phyloP scores from a whole-genome alignment of 2,797 vertebrate genomes.

The Anguilla anguilla region DNA sequence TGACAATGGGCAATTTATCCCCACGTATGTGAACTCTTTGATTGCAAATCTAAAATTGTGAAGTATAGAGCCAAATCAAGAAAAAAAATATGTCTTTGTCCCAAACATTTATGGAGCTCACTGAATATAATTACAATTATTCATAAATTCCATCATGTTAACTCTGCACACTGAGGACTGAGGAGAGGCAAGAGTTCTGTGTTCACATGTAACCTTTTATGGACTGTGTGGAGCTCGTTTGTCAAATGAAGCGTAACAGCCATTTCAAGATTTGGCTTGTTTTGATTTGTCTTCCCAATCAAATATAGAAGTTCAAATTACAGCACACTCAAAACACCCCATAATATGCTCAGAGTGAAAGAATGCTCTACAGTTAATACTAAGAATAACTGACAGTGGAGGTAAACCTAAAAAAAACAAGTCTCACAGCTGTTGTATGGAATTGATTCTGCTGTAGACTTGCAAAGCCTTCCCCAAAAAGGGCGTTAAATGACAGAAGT shows the following conservation, averaged over 20 bases:
- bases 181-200: neutral
- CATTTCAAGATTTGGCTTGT: conserved; percentile 3
- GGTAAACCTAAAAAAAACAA: neutral
- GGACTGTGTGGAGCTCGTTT: neutral
- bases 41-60: too few species aligned
- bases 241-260: neutral
- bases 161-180: neutral
- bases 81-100: too few species aligned
- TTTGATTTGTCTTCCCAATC: neutral
- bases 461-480: neutral
- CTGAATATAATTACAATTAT: too few species aligned
- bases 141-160: neutral
- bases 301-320: neutral
- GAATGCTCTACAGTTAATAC: neutral
- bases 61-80: too few species aligned
- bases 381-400: neutral
- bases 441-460: neutral
- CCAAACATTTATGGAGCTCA: too few species aligned
- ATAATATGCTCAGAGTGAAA: neutral
- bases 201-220: neutral
- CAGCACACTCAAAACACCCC: neutral
- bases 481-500: neutral
- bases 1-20: too few species aligned
- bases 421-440: neutral
- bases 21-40: too few species aligned